These are phyloP conservation scores for Hozukius guyotensis DNA, from an alignment of 2,797 vertebrate species.

Conservation along the genomic window DNA sequence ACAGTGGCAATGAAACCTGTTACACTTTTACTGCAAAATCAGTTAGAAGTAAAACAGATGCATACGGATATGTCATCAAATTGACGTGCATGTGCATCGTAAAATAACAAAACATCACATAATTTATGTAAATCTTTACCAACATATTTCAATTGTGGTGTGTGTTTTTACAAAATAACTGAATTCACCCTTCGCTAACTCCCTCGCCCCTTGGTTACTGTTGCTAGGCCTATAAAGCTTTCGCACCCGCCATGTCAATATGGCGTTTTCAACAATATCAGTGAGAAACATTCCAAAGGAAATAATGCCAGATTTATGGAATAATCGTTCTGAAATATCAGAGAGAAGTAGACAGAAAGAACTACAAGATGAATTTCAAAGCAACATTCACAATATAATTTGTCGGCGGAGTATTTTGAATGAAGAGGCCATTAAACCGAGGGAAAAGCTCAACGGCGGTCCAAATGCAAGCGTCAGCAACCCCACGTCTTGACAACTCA, in stretches of 20 bases:
- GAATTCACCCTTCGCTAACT: background rate
- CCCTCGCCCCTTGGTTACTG: background rate
- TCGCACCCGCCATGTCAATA: background rate
- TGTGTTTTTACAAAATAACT: background rate
- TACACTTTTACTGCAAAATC: background rate
- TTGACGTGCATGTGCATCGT: background rate
- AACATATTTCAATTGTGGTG: background rate
- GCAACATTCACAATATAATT: too few relatives aligned
- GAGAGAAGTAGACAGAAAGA: background rate
- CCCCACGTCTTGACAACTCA: background rate
- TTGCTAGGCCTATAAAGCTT: background rate
- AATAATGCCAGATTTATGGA: background rate
- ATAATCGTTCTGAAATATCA: background rate
- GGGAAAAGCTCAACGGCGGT: too few relatives aligned
- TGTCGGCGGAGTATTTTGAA: too few relatives aligned
- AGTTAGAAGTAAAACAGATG: background rate
- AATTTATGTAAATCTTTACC: background rate
- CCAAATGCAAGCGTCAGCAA: too few relatives aligned
- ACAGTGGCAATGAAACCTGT: background rate
- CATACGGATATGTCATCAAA: background rate
- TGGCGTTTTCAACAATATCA: background rate
- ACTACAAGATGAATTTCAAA: too few relatives aligned
- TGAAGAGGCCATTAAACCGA: too few relatives aligned
- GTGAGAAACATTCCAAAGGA: background rate
- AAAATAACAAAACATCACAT: background rate